Evolutionary conservation across 2,888 invertebrate genomes (phyloP), one percentile per base, ranked within the genome.

Genomic region (Xestia c-nigrum): DNA sequence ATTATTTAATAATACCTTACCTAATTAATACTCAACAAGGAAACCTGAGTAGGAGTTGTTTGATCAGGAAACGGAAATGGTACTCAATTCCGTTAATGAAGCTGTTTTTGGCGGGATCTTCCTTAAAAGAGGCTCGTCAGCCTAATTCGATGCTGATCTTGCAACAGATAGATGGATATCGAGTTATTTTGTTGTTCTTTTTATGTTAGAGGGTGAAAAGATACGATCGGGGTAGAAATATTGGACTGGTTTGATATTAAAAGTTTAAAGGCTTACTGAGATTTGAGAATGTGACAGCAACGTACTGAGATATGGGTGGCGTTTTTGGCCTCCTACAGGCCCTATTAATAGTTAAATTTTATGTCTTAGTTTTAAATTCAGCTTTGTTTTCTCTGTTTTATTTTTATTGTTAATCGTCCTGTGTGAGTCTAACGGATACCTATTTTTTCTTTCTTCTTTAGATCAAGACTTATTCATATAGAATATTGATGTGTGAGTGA

Each of bases 41-140:
- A 4, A 47, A 52, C 47, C 59, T 55, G 43, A 57, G 64, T 52
- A 52, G 47, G 74, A 16, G 46, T 64, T 85, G 74, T 84, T 85
- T 78, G 74, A 78, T 74, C 72, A 81, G 78, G 85, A 70, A 75
- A 68, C 61, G 74, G 72, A 81, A 83, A 84, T 74, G 74, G 81
- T 70, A 64, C 78, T 84, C 81, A 72, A 85, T 84, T 72, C n/a
- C 31, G 69, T 78, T 81, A 74, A 72, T 84, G 76, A 76, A 76
- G 81, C 69, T 84, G 59, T 78, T 84, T 73, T 63, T 64, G 64
- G 50, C 3, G 57, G 52, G 55, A 74, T 72, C 68, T 83, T 72
- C 71, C 74, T 76, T 40, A 52, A 46, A 69, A 71, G 57, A 52
- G 16, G n/a, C 46, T 81, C 63, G 61, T 73, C 76, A 84, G 84